A percentile compares a stretch with the other conserved stretches of the same genome.
Evolutionary conservation across 2,888 invertebrate species (phyloP).

Genomic region (Thymelicus acteon): DNA sequence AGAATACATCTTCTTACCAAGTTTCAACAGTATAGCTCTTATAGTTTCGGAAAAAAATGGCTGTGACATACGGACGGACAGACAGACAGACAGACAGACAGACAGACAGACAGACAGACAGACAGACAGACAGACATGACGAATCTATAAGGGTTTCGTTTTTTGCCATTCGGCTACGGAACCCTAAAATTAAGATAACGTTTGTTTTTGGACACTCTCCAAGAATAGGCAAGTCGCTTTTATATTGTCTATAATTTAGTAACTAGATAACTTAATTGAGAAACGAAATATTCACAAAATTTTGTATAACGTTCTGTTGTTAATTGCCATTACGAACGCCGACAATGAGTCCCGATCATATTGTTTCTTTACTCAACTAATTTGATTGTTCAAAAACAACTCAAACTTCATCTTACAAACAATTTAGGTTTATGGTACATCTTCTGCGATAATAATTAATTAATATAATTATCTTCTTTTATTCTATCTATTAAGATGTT

Average conservation of each 20-base stretch:
- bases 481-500: too few relatives aligned
- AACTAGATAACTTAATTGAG: neutral
- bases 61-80: too few relatives aligned
- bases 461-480: too few relatives aligned
- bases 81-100: too few relatives aligned
- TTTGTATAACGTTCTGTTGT: neutral
- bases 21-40: too few relatives aligned
- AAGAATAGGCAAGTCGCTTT: neutral
- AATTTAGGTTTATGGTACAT: neutral
- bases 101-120: too few relatives aligned
- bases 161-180: too few relatives aligned
- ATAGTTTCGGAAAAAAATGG: too few relatives aligned
- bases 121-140: too few relatives aligned
- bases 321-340: neutral
- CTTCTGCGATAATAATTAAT: neutral
- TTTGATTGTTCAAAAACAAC: neutral
- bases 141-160: too few relatives aligned
- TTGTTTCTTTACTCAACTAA: conserved; percentile 3
- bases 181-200: neutral
- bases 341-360: neutral
- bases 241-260: neutral
- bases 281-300: neutral
- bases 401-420: neutral
- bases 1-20: too few relatives aligned
- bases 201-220: conserved; percentile 1